Conservation (phyloP, 2,113 vertebrate species). For the Ceratotherium simum region DNA sequence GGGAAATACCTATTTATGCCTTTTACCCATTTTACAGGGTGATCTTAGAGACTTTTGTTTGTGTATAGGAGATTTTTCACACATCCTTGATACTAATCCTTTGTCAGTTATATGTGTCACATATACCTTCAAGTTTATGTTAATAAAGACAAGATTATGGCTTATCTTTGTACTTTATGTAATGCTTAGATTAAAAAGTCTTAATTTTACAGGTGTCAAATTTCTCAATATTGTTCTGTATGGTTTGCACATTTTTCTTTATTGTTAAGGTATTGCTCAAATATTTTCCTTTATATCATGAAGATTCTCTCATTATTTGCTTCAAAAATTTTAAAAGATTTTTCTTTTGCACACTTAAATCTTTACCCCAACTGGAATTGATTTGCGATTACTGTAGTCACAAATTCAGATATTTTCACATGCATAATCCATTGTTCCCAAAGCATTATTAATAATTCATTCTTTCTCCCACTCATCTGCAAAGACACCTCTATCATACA, state of each 20-base stretch:
- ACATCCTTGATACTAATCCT: not conserved
- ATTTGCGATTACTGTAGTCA: not conserved
- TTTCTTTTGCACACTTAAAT: not conserved
- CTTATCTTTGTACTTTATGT: not conserved
- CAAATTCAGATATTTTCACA: not conserved
- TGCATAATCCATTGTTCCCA: not conserved
- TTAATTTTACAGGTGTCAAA: not conserved
- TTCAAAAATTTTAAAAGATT: not conserved
- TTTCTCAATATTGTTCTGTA: not conserved
- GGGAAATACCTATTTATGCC: not conserved
- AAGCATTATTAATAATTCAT: not conserved
- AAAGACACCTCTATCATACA: not conserved
- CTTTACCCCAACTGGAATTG: not conserved
- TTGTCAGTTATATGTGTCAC: not conserved
- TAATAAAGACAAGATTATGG: not conserved
- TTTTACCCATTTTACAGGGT: not conserved
- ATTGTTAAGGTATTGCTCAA: not conserved
- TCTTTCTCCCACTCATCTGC: not conserved
- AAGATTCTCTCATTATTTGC: not conserved
- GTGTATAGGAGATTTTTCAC: not conserved
- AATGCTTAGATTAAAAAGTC: not conserved
- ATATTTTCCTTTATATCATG: not conserved
- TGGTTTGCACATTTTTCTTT: not conserved
- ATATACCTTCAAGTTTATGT: not conserved
- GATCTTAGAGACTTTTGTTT: not conserved